Percentiles rank a stretch among this genome's conserved stretches.
phyloP scores from a whole-genome alignment of 1,140 invertebrate genomes.

The Macrotrachela quadricornifera region DNA sequence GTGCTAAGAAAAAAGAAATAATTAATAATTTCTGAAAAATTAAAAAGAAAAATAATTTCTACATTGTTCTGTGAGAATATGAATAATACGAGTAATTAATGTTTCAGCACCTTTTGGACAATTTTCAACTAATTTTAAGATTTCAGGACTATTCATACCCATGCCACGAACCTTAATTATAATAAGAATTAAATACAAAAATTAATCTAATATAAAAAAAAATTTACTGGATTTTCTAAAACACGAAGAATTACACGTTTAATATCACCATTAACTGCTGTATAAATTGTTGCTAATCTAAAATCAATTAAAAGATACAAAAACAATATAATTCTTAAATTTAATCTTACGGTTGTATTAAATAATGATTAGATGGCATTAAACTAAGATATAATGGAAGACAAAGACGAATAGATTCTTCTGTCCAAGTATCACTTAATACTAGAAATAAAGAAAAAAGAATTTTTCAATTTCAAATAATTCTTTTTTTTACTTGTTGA shows the following conservation, averaged over 20 bases:
- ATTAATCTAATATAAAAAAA: not conserved
- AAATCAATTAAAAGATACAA: not conserved
- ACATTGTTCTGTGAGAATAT: slow-evolving; percentile 65
- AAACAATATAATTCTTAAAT: no score
- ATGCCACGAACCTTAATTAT: slow-evolving; percentile 43
- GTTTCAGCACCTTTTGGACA: slow-evolving; percentile 87
- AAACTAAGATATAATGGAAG: slow-evolving; percentile 62
- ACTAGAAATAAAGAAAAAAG: not conserved
- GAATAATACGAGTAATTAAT: slow-evolving; percentile 67
- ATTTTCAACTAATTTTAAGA: slow-evolving; percentile 62
- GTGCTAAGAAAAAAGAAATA: slow-evolving; percentile 30
- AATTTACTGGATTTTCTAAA: slow-evolving; percentile 45
- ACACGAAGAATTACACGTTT: slow-evolving; percentile 66
- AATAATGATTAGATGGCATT: slow-evolving; percentile 48
- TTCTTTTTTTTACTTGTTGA: not conserved
- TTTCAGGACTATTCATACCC: slow-evolving; percentile 56
- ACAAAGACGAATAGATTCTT: slow-evolving; percentile 64
- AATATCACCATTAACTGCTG: slow-evolving; percentile 57
- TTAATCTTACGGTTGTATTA: slow-evolving; percentile 45
- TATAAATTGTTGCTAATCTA: slow-evolving; percentile 32
- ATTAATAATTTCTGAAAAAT: slow-evolving; percentile 10
- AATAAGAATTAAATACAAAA: not conserved
- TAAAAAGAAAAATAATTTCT: slow-evolving; percentile 26
- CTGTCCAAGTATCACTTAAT: slow-evolving; percentile 45
- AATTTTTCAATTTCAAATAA: no score